Percentiles rank a stretch among this genome's conserved stretches.
Evolutionary conservation across 92 coral and sea anemone species (phyloP).

Genomic region (Pocillopora meandrina): DNA sequence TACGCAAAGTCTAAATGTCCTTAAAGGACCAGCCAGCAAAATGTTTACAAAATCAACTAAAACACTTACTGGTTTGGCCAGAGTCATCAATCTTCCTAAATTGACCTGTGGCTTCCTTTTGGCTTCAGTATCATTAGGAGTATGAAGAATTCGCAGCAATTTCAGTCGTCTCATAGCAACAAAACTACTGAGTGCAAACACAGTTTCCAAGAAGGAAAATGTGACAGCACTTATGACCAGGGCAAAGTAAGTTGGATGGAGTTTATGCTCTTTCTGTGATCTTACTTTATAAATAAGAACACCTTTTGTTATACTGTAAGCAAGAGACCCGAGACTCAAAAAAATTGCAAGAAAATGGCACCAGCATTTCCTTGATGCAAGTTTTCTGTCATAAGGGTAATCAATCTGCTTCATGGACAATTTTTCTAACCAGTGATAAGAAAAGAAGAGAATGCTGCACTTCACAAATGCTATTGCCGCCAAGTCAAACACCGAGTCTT

Average conservation of each 20-base stretch:
- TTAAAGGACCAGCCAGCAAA: not conserved
- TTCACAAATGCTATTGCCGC: conserved; percentile 75
- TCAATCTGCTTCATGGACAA: conserved; percentile 68
- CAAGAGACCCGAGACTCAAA: conserved; percentile 72
- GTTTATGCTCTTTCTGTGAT: conserved; percentile 62
- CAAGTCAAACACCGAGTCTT: conserved; percentile 84
- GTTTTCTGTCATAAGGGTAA: conserved; percentile 62
- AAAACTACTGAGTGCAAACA: conserved; percentile 68
- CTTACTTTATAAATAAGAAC: conserved; percentile 66
- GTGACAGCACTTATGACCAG: conserved; percentile 69
- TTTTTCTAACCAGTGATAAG: conserved; percentile 66
- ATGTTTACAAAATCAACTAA: not conserved
- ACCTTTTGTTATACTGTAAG: conserved; percentile 84
- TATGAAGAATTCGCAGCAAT: conserved; percentile 63
- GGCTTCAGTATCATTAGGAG: conserved; percentile 58
- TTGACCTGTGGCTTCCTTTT: conserved; percentile 62
- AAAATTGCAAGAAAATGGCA: conserved; percentile 61
- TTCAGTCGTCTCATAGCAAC: conserved; percentile 72
- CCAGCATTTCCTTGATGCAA: conserved; percentile 59
- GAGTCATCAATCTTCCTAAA: conserved; percentile 67
- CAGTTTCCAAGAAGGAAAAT: conserved; percentile 71
- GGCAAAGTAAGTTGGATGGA: conserved; percentile 74
- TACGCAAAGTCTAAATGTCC: not conserved
- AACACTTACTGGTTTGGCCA: conserved; percentile 89
- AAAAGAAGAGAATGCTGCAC: conserved; percentile 62